Percentiles rank a stretch among this genome's conserved stretches.
Conservation (phyloP, 1,140 invertebrate genomes). For the Dryas iulia region DNA sequence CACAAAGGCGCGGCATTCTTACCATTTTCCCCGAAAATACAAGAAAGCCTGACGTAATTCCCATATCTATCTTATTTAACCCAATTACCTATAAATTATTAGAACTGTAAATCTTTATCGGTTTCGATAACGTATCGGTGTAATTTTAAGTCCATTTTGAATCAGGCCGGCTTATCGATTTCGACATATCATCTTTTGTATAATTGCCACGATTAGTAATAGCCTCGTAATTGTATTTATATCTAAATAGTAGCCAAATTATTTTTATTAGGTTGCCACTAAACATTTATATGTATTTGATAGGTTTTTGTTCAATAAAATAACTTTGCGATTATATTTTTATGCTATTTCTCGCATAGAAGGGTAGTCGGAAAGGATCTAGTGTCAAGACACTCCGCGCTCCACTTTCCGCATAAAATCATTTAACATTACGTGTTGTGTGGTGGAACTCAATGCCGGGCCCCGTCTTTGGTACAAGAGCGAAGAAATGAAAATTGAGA, state of each 20-base stretch:
- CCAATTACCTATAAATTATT: constrained; percentile 64
- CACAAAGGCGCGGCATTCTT: not conserved
- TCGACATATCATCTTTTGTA: constrained; percentile 25
- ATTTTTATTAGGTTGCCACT: not conserved
- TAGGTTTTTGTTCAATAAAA: no score
- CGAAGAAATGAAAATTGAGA: no score
- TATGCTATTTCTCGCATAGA: not conserved
- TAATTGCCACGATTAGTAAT: constrained; percentile 10
- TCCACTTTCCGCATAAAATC: not conserved
- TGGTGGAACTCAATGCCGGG: not conserved
- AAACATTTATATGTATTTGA: not conserved
- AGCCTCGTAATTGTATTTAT: not conserved
- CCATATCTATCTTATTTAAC: constrained; percentile 37
- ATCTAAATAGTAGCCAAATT: constrained; percentile 9
- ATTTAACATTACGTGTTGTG: not conserved
- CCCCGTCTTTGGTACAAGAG: not conserved
- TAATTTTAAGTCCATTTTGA: constrained; percentile 31
- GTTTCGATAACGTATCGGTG: constrained; percentile 21
- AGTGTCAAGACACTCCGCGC: not conserved
- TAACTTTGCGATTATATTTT: not conserved
- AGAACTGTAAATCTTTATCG: constrained; percentile 40
- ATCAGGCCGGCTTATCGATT: constrained; percentile 41
- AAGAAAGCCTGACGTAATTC: constrained; percentile 8
- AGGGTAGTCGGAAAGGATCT: not conserved
- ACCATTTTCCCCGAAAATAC: not conserved